phyloP scores from a whole-genome alignment of 2,113 vertebrate genomes.

The Eulacestoma nigropectus region DNA sequence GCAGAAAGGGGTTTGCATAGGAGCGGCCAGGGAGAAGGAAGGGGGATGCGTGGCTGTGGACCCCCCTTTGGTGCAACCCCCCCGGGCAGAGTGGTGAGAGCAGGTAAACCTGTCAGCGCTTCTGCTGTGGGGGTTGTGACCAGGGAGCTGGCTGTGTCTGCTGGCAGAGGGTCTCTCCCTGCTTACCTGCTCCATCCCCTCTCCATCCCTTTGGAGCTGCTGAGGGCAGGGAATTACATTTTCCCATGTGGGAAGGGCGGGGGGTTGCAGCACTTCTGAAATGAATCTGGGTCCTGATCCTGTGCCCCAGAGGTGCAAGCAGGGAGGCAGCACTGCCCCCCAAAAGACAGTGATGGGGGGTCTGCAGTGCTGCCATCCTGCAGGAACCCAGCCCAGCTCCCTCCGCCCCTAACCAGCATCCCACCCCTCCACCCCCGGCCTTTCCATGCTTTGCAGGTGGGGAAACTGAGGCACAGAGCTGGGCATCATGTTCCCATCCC shows the following conservation, averaged over 20 bases:
- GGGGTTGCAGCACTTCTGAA: background rate
- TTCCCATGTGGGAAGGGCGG: background rate
- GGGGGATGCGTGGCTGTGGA: fast-evolving
- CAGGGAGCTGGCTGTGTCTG: fast-evolving
- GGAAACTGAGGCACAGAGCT: background rate
- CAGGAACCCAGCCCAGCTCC: background rate
- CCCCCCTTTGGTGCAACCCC: background rate
- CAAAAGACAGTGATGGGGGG: background rate
- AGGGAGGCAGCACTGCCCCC: background rate
- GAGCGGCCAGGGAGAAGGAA: background rate
- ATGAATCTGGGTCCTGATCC: background rate
- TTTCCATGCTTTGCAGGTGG: background rate
- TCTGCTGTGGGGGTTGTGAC: fast-evolving
- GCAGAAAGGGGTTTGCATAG: background rate
- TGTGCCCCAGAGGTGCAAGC: background rate
- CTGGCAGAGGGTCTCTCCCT: background rate
- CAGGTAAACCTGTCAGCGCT: background rate
- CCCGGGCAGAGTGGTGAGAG: fast-evolving
- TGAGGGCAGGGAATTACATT: background rate
- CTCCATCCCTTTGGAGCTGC: background rate
- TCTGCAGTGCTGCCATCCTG: background rate
- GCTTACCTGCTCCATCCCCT: background rate
- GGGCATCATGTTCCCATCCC: background rate
- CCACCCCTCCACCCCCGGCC: background rate
- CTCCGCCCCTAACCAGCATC: background rate